Percentiles rank a stretch among this genome's conserved stretches.
Conservation (phyloP, 92 coral and sea anemone species). For the Porites rus region DNA sequence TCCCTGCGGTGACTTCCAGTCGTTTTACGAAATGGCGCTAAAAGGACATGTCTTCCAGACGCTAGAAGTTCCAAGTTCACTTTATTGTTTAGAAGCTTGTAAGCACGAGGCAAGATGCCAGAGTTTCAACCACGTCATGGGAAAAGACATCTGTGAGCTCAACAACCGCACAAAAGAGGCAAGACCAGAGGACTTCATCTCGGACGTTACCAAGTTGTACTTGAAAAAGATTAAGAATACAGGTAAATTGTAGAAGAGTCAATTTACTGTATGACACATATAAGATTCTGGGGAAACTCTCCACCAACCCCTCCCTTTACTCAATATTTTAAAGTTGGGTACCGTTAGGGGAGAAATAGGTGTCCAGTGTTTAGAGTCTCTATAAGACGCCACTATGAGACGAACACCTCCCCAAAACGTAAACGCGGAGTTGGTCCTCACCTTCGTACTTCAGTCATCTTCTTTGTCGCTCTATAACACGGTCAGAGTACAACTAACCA, state of each 20-base stretch:
- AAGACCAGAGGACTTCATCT: background rate
- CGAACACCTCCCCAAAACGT: no score
- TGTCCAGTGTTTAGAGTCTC: no score
- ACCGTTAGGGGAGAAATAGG: no score
- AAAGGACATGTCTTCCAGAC: constrained; percentile 1
- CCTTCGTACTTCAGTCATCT: no score
- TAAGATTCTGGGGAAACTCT: no score
- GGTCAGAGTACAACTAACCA: no score
- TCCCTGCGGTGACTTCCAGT: background rate
- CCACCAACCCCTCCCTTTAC: no score
- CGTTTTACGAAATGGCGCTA: background rate
- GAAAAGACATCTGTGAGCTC: constrained; percentile 18
- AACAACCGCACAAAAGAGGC: constrained; percentile 32
- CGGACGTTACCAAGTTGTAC: background rate
- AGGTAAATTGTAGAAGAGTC: background rate
- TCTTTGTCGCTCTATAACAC: no score
- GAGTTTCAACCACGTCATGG: constrained; percentile 29
- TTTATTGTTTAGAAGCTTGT: background rate
- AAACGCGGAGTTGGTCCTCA: no score
- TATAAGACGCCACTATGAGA: no score
- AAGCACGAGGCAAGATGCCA: constrained; percentile 14
- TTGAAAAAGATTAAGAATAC: background rate
- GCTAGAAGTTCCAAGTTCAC: background rate
- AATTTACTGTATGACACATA: no score
- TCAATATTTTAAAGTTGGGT: no score